Conservation (phyloP, 2,888 invertebrate genomes). For the Hypsopygia costalis region DNA sequence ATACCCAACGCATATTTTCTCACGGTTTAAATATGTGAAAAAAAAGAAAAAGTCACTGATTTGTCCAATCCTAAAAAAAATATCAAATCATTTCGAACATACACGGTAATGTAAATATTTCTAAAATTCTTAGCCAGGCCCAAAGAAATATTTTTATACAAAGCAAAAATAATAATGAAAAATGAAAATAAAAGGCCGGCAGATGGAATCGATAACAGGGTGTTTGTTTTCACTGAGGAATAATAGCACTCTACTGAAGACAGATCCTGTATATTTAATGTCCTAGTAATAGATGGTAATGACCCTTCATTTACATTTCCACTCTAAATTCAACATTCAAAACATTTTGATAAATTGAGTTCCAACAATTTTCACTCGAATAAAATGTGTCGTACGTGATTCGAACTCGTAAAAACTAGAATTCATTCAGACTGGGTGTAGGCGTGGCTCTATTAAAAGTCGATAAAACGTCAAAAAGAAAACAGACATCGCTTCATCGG, state of each 20-base stretch:
- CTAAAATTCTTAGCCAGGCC: no score
- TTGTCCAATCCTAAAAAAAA: no score
- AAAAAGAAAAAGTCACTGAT: no score
- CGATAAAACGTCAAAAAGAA: slow-evolving; percentile 40
- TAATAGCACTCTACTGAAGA: no score
- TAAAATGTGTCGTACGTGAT: slow-evolving; percentile 27
- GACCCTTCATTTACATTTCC: slow-evolving; percentile 4
- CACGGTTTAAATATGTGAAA: no score
- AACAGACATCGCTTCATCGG: slow-evolving; percentile 52
- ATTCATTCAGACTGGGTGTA: slow-evolving; percentile 25
- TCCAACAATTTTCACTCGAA: slow-evolving; percentile 19
- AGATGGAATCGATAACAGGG: not conserved
- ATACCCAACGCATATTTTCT: no score
- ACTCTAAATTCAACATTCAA: slow-evolving; percentile 11
- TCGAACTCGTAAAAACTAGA: slow-evolving; percentile 25
- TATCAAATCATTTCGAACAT: no score
- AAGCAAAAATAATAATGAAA: no score
- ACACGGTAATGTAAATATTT: no score
- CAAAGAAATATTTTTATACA: no score
- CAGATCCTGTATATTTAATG: no score
- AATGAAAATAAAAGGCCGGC: no score
- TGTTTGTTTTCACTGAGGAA: not conserved
- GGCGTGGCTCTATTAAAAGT: slow-evolving; percentile 28
- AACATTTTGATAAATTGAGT: slow-evolving; percentile 22
- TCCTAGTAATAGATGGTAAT: slow-evolving; percentile 3